These are phyloP conservation scores for Caracal caracal DNA, from an alignment of 2,113 vertebrate genomes.

Conservation along the genomic window DNA sequence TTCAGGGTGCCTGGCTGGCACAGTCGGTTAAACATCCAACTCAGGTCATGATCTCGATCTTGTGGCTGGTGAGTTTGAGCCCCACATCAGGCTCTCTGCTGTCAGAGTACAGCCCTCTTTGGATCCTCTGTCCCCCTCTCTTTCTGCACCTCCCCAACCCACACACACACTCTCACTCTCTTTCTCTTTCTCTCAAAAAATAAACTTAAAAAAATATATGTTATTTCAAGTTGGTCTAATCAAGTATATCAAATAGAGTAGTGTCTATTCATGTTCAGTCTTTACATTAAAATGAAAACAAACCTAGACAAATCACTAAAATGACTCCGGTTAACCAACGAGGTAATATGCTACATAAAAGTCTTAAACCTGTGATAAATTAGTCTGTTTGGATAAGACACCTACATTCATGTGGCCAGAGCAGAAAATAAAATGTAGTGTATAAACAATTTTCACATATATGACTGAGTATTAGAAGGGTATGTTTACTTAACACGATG, in stretches of 20 bases:
- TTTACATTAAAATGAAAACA: constrained; percentile 45
- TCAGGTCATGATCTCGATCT: no score
- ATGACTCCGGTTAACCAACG: background rate
- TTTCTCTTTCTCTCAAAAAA: no score
- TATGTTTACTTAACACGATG: background rate
- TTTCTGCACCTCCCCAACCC: no score
- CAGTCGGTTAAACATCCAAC: no score
- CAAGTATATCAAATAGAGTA: background rate
- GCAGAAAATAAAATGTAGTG: background rate
- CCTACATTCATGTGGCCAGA: background rate
- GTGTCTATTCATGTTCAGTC: background rate
- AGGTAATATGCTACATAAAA: background rate
- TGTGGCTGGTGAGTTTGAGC: no score
- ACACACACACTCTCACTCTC: no score
- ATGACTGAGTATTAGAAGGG: background rate
- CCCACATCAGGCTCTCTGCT: no score
- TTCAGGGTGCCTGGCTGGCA: no score
- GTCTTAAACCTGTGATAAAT: background rate
- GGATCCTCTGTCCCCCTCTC: no score
- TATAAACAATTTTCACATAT: background rate
- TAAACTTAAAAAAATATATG: background rate
- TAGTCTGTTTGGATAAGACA: background rate
- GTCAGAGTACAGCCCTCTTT: no score
- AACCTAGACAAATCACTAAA: background rate
- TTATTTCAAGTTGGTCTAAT: background rate